Evolutionary conservation across 2,797 vertebrate genomes (phyloP).

Genomic region (Brachyalestes nurse): DNA sequence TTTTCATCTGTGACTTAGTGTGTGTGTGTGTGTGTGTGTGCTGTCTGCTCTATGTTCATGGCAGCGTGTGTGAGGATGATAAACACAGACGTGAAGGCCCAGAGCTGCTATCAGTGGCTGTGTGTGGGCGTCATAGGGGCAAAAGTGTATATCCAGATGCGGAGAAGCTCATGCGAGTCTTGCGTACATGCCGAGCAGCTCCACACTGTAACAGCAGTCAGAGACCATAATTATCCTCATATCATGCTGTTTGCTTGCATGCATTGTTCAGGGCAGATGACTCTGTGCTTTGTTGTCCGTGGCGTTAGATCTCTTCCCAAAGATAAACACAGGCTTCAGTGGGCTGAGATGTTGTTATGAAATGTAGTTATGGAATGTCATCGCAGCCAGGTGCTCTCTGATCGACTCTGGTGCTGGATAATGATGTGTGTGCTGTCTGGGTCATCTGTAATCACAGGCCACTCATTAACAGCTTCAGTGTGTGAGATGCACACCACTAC

Average conservation of each 20-base stretch:
- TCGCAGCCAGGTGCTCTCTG: background rate
- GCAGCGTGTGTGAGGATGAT: constrained; percentile 19
- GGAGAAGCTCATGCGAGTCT: constrained; percentile 17
- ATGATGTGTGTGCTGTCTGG: background rate
- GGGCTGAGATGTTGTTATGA: constrained; percentile 34
- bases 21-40: background rate
- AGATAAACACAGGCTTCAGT: constrained; percentile 20
- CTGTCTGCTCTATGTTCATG: background rate
- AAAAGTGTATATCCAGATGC: constrained; percentile 39
- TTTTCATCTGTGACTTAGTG: background rate
- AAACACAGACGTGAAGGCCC: constrained; percentile 17
- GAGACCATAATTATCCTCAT: constrained; percentile 19
- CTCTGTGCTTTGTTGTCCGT: constrained; percentile 3
- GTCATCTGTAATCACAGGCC: constrained; percentile 13
- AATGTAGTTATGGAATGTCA: background rate
- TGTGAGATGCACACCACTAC: background rate
- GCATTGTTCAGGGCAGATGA: constrained; percentile 2
- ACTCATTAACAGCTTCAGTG: constrained; percentile 4
- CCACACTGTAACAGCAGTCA: constrained; percentile 8
- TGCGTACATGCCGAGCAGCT: constrained; percentile 5
- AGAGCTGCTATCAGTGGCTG: constrained; percentile 14
- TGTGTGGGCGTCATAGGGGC: constrained; percentile 12
- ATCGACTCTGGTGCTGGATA: background rate
- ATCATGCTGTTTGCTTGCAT: constrained; percentile 26
- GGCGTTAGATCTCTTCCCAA: constrained; percentile 6